Conservation (phyloP, 1,140 invertebrate genomes). For the Physella acuta region DNA sequence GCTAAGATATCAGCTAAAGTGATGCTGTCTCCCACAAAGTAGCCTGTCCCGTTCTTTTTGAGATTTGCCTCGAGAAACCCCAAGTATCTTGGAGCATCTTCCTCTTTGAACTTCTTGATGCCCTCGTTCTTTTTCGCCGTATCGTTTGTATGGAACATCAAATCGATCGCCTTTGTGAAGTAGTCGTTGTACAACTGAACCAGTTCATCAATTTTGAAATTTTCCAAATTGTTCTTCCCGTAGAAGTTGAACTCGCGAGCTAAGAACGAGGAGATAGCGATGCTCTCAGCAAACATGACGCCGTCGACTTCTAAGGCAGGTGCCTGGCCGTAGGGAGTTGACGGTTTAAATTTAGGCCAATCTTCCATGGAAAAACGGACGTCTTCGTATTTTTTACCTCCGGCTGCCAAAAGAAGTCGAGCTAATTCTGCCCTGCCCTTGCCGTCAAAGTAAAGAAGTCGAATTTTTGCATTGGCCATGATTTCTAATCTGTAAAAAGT, state of each 20-base stretch:
- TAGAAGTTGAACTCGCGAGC: slow-evolving; percentile 43
- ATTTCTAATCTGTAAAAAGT: no score
- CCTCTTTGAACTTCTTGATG: neutral
- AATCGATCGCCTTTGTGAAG: neutral
- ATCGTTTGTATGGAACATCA: no score
- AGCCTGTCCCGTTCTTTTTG: slow-evolving; percentile 20
- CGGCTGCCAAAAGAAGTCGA: slow-evolving; percentile 36
- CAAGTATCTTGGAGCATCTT: slow-evolving; percentile 19
- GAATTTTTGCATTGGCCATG: slow-evolving; percentile 7
- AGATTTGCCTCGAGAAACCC: slow-evolving; percentile 19
- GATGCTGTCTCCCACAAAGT: slow-evolving; percentile 4
- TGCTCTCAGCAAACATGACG: slow-evolving; percentile 37
- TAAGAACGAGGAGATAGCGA: slow-evolving; percentile 48
- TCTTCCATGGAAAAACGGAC: slow-evolving; percentile 26
- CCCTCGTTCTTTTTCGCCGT: neutral
- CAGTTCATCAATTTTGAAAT: neutral
- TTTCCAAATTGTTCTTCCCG: slow-evolving; percentile 3
- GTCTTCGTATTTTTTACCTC: slow-evolving; percentile 38
- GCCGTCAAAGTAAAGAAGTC: slow-evolving; percentile 35
- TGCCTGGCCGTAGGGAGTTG: slow-evolving; percentile 31
- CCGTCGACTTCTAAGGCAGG: slow-evolving; percentile 54
- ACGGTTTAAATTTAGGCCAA: slow-evolving; percentile 36
- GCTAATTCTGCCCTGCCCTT: slow-evolving; percentile 39
- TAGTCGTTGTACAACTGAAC: neutral
- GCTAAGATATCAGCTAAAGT: slow-evolving; percentile 2